Evolutionary conservation across 2,113 vertebrate species (phyloP).

Genomic region (Eublepharis macularius): DNA sequence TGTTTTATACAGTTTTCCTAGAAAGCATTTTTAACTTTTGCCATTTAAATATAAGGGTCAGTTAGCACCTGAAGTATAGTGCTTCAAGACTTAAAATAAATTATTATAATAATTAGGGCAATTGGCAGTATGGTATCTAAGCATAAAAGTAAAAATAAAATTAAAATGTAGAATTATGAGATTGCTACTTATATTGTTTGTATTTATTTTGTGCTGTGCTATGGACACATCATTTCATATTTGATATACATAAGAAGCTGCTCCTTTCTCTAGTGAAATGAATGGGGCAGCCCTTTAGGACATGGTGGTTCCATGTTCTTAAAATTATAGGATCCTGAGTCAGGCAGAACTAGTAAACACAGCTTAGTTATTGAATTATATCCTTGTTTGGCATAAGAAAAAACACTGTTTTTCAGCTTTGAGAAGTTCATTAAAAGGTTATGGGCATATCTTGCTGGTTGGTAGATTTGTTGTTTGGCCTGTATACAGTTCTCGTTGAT

Average conservation of each 20-base stretch:
- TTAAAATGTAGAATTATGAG: background rate
- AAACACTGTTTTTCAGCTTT: background rate
- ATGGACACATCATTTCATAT: too few relatives aligned
- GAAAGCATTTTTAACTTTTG: background rate
- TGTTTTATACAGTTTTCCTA: background rate
- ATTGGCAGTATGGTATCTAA: background rate
- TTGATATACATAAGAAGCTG: background rate
- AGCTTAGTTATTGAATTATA: background rate
- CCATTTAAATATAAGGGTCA: background rate
- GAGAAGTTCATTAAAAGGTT: constrained; percentile 3
- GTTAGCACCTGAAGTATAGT: background rate
- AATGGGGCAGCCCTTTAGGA: background rate
- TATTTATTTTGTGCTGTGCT: background rate
- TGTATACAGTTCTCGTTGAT: too few relatives aligned
- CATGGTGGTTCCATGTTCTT: background rate
- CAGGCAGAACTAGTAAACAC: background rate
- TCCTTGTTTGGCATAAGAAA: background rate
- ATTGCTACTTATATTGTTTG: background rate
- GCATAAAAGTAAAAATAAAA: background rate
- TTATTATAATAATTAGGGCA: background rate
- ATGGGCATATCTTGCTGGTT: background rate
- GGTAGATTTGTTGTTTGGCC: background rate
- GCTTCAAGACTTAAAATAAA: background rate
- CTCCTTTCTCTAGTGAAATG: background rate
- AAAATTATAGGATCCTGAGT: too few relatives aligned